Conservation (phyloP, 1,140 invertebrate genomes). For the Teleopsis dalmanni region DNA sequence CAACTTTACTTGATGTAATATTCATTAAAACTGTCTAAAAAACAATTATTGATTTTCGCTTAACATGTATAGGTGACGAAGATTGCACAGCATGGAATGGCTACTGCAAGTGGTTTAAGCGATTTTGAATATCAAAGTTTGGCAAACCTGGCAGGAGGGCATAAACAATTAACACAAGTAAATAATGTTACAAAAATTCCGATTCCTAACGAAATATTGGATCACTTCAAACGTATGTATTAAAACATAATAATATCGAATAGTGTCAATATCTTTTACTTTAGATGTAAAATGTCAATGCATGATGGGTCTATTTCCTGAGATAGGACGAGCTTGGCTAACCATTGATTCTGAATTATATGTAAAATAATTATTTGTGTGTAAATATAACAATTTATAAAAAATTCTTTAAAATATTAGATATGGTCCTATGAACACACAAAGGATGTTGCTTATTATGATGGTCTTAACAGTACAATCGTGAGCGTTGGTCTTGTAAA, state of each 20-base stretch:
- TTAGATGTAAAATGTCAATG: conserved; percentile 88
- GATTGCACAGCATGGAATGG: conserved; percentile 39
- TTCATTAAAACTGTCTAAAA: background rate
- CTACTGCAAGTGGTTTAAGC: conserved; percentile 66
- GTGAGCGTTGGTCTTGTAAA: conserved; percentile 77
- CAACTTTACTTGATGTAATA: conserved; percentile 32
- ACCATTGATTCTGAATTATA: conserved; percentile 98
- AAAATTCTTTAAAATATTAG: conserved; percentile 8
- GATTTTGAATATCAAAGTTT: conserved; percentile 84
- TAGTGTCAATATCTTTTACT: conserved; percentile 17
- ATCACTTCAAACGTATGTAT: conserved; percentile 84
- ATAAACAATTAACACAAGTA: conserved; percentile 66
- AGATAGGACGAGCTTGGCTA: conserved; percentile 92
- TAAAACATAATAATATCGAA: background rate
- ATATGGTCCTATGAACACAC: conserved; percentile 87
- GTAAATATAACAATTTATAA: background rate
- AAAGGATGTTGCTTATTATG: conserved; percentile 85
- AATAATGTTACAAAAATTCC: conserved; percentile 75
- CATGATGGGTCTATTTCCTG: conserved; percentile 92
- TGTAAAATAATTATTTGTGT: conserved; percentile 45
- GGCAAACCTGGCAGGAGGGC: conserved; percentile 55
- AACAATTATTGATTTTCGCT: background rate
- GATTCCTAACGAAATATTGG: conserved; percentile 83
- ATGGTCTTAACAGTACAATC: conserved; percentile 85
- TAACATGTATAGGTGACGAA: conserved; percentile 26